Evolutionary conservation across 2,113 vertebrate species (phyloP), one percentile per base, ranked within the genome.

Genomic region (Pelvicachromis taeniatus): DNA sequence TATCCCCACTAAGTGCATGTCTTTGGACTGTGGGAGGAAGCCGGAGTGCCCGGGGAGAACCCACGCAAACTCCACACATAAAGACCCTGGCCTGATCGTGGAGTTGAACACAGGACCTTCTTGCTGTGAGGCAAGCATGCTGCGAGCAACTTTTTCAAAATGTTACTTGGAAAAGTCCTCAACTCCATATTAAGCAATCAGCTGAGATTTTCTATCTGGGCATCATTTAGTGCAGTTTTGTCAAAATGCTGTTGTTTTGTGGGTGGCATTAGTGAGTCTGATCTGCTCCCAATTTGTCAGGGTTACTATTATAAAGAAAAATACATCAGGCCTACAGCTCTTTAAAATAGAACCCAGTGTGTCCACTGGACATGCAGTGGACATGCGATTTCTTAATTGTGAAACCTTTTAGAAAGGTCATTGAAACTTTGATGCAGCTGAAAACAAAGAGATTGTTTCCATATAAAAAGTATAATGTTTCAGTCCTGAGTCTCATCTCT

Each of bases 171-270:
- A 31, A 50, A 45, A 45, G 42, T 48, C 23, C 68, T 73, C 16
- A 42, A 45, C 4, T 45, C n/a, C 21, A 68, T 68, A 7, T 50
- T 29, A 45, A 73, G 68, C 16, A 73, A 3, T 73, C 42, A 29
- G 68, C 42, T 50, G 68, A 50, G 68, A 73, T 73, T 29, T 73
- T 48, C 68, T 23, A 50, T 16, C 65, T 26, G 14, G 38, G n/a
- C 7, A 16, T 4, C 0, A 0, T 29, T 73, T 48, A 29, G 40
- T 48, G 40, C 40, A 29, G 21, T 48, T 4, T 48, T 73, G 5
- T 73, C 0, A 33, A 4, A 61, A 61, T 19, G 29, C 9, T 0
- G 3, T 61, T 33, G 58, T 33, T 33, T 0, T 73, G 23, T 19
- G 5, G 9, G 26, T 50, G 23, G 42, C 68, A 31, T 73, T 4